Evolutionary conservation across 2,113 vertebrate species (phyloP), one percentile per base, ranked within the genome.

Genomic region (Chlamydotis undulata): DNA sequence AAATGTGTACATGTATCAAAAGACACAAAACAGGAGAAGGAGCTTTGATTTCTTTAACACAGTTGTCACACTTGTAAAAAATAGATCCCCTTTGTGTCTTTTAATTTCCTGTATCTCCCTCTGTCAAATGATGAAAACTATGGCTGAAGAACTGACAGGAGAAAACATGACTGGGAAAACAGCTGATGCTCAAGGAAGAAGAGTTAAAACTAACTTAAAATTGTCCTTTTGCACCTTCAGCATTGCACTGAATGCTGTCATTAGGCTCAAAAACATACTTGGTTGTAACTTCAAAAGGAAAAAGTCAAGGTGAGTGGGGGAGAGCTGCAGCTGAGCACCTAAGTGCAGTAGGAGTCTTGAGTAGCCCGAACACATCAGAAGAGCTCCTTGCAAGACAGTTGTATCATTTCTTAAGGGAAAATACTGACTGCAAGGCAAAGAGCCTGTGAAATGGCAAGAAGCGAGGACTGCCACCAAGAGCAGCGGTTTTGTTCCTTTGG

Each of bases 201-300:
- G 52, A 71, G 14, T 67, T 78, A 81, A 52, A 76, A 49, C 13
- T 55, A 41, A 37, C n/a, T 59, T 39, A 5, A 75, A 56, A 43
- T 50, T 43, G 45, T n/a, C 33, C 60, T 57, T 75, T 55, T 39
- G 25, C 57, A 35, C 35, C 14, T 77, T 71, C 28, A 64, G 7
- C 19, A 2, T 43, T 37, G 45, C 28, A 12, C 17, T 16, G 49
- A 57, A 9, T 68, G 4, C 28, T 69, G 1, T 35, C 0, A 0
- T 59, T 49, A 31, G 29, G 33, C 49, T 89, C 45, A 35, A 29
- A 65, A 56, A 11, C 5, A 5, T 45, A 21, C 15, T 55, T 33
- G 35, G n/a, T 55, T 39, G 19, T 47, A 85, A 18, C 47, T 73
- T 68, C 24, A 6, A 50, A 41, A 47, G 41, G 19, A 33, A n/a